Evolutionary conservation across 1,140 invertebrate species (phyloP), one percentile per base, ranked within the genome.

Genomic region (Leptinotarsa lineolata): DNA sequence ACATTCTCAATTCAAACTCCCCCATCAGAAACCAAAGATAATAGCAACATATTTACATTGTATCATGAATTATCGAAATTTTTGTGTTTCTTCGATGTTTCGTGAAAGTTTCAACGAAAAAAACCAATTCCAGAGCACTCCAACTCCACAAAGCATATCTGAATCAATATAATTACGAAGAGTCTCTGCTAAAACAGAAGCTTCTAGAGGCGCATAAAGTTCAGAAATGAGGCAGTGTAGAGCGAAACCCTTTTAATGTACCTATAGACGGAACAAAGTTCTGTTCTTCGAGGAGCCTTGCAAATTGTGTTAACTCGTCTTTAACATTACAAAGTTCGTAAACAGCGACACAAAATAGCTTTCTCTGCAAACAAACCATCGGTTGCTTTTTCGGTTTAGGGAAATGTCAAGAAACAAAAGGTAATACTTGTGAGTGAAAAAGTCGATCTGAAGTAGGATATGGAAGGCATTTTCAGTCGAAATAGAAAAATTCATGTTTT

Each of bases 161-260:
- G 48, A 54, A 54, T 54, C 48, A 54, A 54, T 54, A 54, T 54
- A 54, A 54, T 54, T 54, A 54, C 16, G 16, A 18, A 54, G n/a
- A 16, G 12, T 54, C 48, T 54, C 48, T 54, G 15, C 15, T 54
- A n/a, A 54, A 54, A 54, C 48, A 54, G 48, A 54, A 15, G 15
- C n/a, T 54, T 18, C 15, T 5, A 54, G 48, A 54, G 8, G 8
- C 30, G 30, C 48, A n/a, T 54, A 8, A 54, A 54, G 15, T 54
- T 18, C 5, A 5, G 48, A 54, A 54, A 5, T 54, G 48, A 54
- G 48, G 6, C 48, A 54, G 48, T n/a, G 48, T 54, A 54, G 48
- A 54, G 48, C 15, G n/a, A 54, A 54, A 54, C 48, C 48, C 16
- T 54, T 54, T 54, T 54, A 54, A 54, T 54, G 48, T 54, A 54